Base-by-base conservation (phyloP, 1,140 invertebrate genomes). In the Campoletis sonorensis region DNA sequence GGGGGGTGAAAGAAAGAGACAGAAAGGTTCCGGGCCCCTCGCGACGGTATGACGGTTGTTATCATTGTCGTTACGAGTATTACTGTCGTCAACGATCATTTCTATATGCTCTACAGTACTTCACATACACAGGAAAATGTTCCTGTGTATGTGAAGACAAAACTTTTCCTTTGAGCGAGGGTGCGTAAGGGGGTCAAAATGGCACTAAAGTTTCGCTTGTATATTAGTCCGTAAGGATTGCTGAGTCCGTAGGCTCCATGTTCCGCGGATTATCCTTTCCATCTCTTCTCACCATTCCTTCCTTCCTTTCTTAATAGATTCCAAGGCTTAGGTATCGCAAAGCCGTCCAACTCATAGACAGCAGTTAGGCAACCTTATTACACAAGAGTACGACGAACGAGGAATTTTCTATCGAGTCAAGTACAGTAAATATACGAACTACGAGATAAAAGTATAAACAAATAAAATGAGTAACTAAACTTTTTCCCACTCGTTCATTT, bases 31-130 rank as follows among this genome's bases (percentile, higher is more conserved):
- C 45, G 4, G 45, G 26, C n/a, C 61, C 54, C 13, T 58, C 33
- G 75, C n/a, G n/a, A 54, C 45, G 33, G 16, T 15, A 70, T 18
- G 67, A 30, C 30, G 67, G n/a, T 37, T 40, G 76, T 78, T 78
- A 78, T 78, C 76, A 78, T 78, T 78, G 33, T 40, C 76, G 76
- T 64, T 78, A 78, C 61, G 40, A 67, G 58, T 78, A 21, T 78
- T 67, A 78, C 76, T 78, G 76, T 78, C 76, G 76, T 78, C 76
- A 23, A 67, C 58, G 58, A 67, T 78, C 76, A 64, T 78, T 61
- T 33, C 33, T 23, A 27, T 61, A 33, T 77, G 51, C 26, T 15
- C 33, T n/a, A 27, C 5, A 11, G 54, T n/a, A 4, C 30, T 7
- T 37, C 18, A 33, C 8, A 33, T 30, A 1, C 1, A 11, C 1